These are phyloP conservation scores for Onthophagus sagittarius DNA, from an alignment of 2,888 invertebrate species.

Conservation along the genomic window DNA sequence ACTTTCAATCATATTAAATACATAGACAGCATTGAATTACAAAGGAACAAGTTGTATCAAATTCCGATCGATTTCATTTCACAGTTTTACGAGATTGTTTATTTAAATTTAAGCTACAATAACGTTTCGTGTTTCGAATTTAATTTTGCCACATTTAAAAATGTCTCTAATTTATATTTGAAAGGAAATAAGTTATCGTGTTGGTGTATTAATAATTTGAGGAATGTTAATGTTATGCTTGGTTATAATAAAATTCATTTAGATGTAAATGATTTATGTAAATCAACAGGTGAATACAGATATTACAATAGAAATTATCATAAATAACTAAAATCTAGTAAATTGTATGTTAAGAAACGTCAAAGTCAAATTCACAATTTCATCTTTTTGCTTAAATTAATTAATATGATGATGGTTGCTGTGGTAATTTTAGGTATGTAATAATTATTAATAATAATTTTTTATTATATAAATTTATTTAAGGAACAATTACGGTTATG, in stretches of 20 bases:
- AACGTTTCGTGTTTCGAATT: neutral
- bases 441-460: neutral
- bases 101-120: neutral
- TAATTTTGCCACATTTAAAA: neutral
- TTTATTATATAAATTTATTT: neutral
- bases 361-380: too few relatives aligned
- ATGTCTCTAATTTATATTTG: neutral
- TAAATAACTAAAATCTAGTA: too few relatives aligned
- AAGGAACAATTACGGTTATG: neutral
- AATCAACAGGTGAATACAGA: neutral
- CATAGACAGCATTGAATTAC: neutral
- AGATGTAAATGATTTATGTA: neutral
- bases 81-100: neutral
- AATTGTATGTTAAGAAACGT: too few relatives aligned
- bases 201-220: neutral
- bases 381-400: too few relatives aligned
- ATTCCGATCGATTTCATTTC: neutral
- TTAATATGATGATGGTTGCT: neutral
- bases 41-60: neutral
- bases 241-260: neutral
- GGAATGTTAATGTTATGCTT: neutral
- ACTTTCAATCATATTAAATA: neutral
- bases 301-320: neutral
- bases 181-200: neutral
- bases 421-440: neutral